Evolutionary conservation across 2,113 vertebrate species (phyloP), one percentile per base, ranked within the genome.

Genomic region (Emydura subglobosa): DNA sequence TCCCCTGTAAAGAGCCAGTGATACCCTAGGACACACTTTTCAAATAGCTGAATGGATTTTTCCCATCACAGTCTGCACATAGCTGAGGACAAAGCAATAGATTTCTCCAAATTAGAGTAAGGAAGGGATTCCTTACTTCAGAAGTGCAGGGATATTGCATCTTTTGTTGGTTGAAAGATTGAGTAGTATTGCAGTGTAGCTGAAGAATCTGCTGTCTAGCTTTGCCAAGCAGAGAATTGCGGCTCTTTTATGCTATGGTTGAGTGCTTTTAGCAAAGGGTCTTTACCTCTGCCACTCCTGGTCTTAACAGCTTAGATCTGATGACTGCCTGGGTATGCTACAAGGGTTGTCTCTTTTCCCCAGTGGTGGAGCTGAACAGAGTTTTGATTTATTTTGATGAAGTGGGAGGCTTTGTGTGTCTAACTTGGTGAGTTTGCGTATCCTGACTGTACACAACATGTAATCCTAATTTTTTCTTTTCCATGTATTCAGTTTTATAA

Each of bases 351-450:
- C 34, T 90, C 79, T 10, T 68, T 68, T 68, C 34, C 17, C 89
- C 25, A 2, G 10, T 0, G 14, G 6, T 17, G 61, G 49, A 91
- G 78, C 31, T 53, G 11, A 85, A 86, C 34, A 17, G 14, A 10
- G n/a, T 14, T 86, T 42, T 91, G 57, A 94, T 94, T 95, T 94
- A 53, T 81, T 61, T 87, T 81, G 39, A 27, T 82, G 47, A 25
- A 79, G 0, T 14, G 34, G 74, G 87, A 34, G 85, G 59, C 51
- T 2, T 3, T 68, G n/a, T n/a, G 17, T 68, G 31, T 68, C 34
- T 34, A 39, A 21, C 34, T 68, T 39, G 65, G 19, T 72, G 19
- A 72, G 65, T 39, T 22, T 72, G 65, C 8, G 4, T 55, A 24
- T 11, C 21, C 31, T 47, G 42, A 13, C 65, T 80, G 0, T 59